These are phyloP conservation scores for Sesamia nonagrioides DNA, from an alignment of 1,140 invertebrate genomes.

Conservation along the genomic window DNA sequence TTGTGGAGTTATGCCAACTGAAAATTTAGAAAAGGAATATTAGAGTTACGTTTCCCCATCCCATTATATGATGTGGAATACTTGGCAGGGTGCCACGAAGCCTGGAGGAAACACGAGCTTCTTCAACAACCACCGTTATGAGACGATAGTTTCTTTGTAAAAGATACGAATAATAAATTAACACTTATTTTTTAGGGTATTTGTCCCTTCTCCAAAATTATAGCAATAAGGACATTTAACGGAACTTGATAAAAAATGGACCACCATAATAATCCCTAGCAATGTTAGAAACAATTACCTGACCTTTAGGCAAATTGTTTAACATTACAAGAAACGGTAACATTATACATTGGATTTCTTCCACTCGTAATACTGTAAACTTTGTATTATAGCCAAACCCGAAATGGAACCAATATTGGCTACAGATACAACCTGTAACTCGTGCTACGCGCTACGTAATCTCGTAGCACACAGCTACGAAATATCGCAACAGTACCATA, in stretches of 20 bases:
- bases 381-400: constrained; percentile 4
- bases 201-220: neutral
- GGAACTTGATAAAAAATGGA: neutral
- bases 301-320: neutral
- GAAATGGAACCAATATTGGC: constrained; percentile 1
- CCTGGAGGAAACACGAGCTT: neutral
- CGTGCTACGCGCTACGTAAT: constrained; percentile 21
- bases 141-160: neutral
- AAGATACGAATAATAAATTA: neutral
- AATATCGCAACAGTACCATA: constrained; percentile 4
- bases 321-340: neutral
- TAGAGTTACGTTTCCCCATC: neutral
- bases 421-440: neutral
- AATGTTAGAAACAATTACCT: neutral
- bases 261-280: neutral
- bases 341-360: neutral
- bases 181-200: neutral
- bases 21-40: neutral
- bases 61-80: constrained; percentile 15
- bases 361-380: neutral
- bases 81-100: constrained; percentile 21
- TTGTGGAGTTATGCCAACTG: constrained; percentile 1
- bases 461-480: constrained; percentile 1
- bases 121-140: neutral
- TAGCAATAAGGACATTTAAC: neutral